These are phyloP conservation scores for Euplexia lucipara DNA, from an alignment of 2,888 invertebrate genomes.

Conservation along the genomic window DNA sequence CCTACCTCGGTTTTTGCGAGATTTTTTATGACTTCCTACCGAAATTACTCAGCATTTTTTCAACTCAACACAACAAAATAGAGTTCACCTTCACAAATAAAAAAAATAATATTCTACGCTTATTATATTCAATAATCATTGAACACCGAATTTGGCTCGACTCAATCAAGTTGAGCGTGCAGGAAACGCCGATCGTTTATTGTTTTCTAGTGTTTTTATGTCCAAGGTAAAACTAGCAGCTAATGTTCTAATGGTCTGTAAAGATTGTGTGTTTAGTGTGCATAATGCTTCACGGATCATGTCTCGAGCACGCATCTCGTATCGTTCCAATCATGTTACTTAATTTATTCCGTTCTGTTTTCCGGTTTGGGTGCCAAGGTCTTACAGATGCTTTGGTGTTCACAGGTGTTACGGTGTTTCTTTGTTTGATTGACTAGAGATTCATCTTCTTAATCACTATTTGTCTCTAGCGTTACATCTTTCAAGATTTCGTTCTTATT, in stretches of 20 bases:
- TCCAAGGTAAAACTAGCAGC: slow-evolving; percentile 64
- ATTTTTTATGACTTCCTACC: slow-evolving; percentile 3
- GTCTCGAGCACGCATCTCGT: slow-evolving; percentile 37
- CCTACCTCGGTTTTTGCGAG: too few species aligned
- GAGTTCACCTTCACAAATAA: slow-evolving; percentile 18
- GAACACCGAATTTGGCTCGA: slow-evolving; percentile 29
- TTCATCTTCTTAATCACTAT: background rate
- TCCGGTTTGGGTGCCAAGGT: slow-evolving; percentile 55
- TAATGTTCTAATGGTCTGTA: slow-evolving; percentile 46
- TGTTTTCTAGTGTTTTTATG: slow-evolving; percentile 68
- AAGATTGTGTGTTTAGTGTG: slow-evolving; percentile 44
- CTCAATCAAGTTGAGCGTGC: slow-evolving; percentile 58
- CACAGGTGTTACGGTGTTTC: slow-evolving; percentile 4
- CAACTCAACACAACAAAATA: background rate
- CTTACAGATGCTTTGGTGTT: slow-evolving; percentile 34
- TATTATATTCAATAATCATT: slow-evolving; percentile 48
- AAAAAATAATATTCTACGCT: slow-evolving; percentile 41
- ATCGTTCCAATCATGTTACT: slow-evolving; percentile 26
- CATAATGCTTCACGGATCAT: slow-evolving; percentile 38
- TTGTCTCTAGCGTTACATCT: background rate
- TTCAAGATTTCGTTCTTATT: background rate
- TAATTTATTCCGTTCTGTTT: slow-evolving; percentile 37
- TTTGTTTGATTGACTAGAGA: slow-evolving; percentile 7
- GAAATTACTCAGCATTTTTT: slow-evolving; percentile 14
- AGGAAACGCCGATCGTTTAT: slow-evolving; percentile 66